phyloP scores from a whole-genome alignment of 2,797 vertebrate genomes.

The Amniataba percoides region DNA sequence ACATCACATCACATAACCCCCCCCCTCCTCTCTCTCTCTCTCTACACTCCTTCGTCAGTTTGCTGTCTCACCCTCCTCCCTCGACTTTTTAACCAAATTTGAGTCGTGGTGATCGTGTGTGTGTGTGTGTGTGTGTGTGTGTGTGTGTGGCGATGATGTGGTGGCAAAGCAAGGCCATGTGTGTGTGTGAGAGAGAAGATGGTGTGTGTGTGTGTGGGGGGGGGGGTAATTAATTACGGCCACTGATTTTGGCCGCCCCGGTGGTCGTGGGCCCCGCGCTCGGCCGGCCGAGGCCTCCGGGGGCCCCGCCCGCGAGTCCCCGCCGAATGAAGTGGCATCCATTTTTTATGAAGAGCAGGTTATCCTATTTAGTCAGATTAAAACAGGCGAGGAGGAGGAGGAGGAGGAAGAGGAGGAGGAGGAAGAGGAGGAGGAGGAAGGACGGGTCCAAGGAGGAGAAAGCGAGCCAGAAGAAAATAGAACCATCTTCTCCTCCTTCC shows the following conservation, averaged over 20 bases:
- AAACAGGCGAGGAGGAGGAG: slow-evolving; percentile 69
- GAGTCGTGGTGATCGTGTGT: slow-evolving; percentile 52
- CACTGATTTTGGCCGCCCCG: slow-evolving; percentile 76
- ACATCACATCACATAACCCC: not conserved
- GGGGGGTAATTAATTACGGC: slow-evolving; percentile 85
- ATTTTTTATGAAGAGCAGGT: slow-evolving; percentile 86
- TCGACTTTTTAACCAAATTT: slow-evolving; percentile 79
- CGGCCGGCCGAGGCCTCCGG: slow-evolving; percentile 61
- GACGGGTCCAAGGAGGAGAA: slow-evolving; percentile 64
- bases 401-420: slow-evolving; percentile 56
- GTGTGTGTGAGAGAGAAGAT: not conserved
- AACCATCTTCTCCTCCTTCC: slow-evolving; percentile 42
- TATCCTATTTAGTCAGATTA: slow-evolving; percentile 85
- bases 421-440: not conserved
- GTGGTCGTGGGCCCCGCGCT: slow-evolving; percentile 68
- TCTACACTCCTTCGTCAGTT: slow-evolving; percentile 48
- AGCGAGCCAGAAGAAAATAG: slow-evolving; percentile 73
- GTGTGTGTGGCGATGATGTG: not conserved
- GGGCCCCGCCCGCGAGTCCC: slow-evolving; percentile 73
- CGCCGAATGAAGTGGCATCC: slow-evolving; percentile 79
- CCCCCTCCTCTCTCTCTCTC: slow-evolving; percentile 28
- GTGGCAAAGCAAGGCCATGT: not conserved
- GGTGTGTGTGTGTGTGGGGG: not conserved
- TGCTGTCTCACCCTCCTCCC: slow-evolving; percentile 27
- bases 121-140: not conserved